A percentile compares a stretch with the other conserved stretches of the same genome.
These are phyloP conservation scores for Morbakka virulenta DNA, from an alignment of 30 jellyfish, hydroid and myxozoan genomes.

Conservation along the genomic window DNA sequence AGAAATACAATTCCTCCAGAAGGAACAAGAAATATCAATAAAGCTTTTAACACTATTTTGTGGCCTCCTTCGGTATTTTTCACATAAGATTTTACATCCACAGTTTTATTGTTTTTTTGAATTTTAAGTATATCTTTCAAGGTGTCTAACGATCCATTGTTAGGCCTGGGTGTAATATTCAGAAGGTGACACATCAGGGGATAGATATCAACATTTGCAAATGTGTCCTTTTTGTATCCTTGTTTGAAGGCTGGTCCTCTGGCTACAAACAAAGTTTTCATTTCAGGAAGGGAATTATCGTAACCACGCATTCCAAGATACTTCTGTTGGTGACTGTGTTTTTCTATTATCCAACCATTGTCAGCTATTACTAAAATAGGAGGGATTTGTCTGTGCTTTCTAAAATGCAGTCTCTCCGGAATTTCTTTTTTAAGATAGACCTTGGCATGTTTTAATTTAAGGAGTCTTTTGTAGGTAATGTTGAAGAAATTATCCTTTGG, in stretches of 20 bases:
- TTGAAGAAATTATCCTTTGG: conserved; percentile 43
- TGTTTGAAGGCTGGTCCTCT: conserved; percentile 76
- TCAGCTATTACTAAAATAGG: conserved; percentile 73
- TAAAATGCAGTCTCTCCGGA: conserved; percentile 67
- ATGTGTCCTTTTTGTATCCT: conserved; percentile 30
- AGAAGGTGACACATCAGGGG: conserved; percentile 69
- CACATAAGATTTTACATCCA: too few relatives aligned
- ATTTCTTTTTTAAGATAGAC: conserved; percentile 64
- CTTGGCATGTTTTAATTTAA: conserved; percentile 33
- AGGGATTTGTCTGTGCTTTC: conserved; percentile 66
- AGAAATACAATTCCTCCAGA: too few relatives aligned
- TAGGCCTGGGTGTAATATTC: conserved; percentile 54
- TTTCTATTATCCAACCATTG: conserved; percentile 57
- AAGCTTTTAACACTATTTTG: too few relatives aligned
- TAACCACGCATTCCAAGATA: conserved; percentile 85
- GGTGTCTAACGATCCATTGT: conserved; percentile 66
- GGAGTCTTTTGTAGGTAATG: conserved; percentile 25
- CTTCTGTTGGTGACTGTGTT: conserved; percentile 24
- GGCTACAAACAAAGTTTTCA: conserved; percentile 89
- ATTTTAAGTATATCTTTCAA: conserved; percentile 20
- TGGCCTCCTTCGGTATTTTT: too few relatives aligned
- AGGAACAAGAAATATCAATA: too few relatives aligned
- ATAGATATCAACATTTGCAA: conserved; percentile 69
- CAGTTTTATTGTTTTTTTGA: too few relatives aligned
- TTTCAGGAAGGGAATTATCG: conserved; percentile 46